Evolutionary conservation across 2,113 vertebrate genomes (phyloP), one percentile per base, ranked within the genome.

Genomic region (Sialia sialis): DNA sequence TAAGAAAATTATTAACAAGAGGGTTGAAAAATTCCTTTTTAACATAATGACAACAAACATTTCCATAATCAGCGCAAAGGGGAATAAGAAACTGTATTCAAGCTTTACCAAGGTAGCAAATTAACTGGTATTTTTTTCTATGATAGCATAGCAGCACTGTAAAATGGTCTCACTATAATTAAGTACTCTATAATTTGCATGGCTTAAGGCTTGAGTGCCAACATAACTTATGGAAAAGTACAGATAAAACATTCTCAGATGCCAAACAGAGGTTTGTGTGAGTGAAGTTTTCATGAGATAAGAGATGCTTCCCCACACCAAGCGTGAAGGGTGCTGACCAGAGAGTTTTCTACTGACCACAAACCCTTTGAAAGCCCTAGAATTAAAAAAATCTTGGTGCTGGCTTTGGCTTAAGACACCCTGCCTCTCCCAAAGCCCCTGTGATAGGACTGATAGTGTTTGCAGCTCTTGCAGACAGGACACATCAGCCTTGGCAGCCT

Each of bases 401-500:
- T 44, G 15, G 16, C 19, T 63, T 60, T 58, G 19, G 21, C 43
- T 70, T 67, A 16, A 63, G 39, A 48, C 6, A 38, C 2, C 9
- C 13, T 6, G 64, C 27, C 4, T 74, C 16, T n/a, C 6, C 2
- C 1, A 30, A 5, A 10, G 29, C 1, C 3, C 13, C 22, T 12
- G 26, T 7, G 26, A 7, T 2, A 54, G 16, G 16, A 18, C 25
- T 63, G 8, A 17, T 79, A 32, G 26, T 20, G 44, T 32, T 39
- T 19, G 27, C 46, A 39, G 49, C 17, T 23, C 12, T 25, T 30
- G 19, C 68, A 44, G 27, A 32, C 2, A 3, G 29, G 23, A 38
- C 22, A 32, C 0, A 0, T 4, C 41, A 56, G 16, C 29, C 7
- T 26, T 34, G 58, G 19, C 51, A 58, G n/a, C 9, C 29, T 0